These are phyloP conservation scores for Platyura marginata DNA, from an alignment of 1,140 invertebrate genomes.

Conservation along the genomic window DNA sequence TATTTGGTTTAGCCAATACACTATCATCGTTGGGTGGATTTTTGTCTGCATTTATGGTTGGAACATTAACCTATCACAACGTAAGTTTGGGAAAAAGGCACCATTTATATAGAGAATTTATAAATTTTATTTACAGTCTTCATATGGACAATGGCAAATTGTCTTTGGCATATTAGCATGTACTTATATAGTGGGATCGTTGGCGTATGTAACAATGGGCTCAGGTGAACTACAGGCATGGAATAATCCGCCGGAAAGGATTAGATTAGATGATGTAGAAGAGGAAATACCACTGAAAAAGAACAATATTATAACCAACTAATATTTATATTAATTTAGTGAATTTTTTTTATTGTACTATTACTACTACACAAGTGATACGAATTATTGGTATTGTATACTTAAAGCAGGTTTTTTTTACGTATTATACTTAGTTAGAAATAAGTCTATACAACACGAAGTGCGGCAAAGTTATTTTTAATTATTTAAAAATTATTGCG, in stretches of 20 bases:
- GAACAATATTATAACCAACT: neutral
- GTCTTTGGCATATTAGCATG: conserved; percentile 66
- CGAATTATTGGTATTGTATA: too few species aligned
- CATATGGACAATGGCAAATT: conserved; percentile 58
- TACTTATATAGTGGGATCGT: conserved; percentile 48
- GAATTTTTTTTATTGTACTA: too few species aligned
- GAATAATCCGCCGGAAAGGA: conserved; percentile 22
- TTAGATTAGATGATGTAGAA: conserved; percentile 12
- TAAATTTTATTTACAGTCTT: conserved; percentile 34
- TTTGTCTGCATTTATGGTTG: conserved; percentile 69
- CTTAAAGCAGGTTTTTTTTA: too few species aligned
- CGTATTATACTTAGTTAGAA: too few species aligned
- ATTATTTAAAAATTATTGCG: too few species aligned
- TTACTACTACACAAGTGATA: too few species aligned
- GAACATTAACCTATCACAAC: conserved; percentile 53
- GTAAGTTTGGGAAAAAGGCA: too few species aligned
- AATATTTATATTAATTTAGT: too few species aligned
- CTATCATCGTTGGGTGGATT: conserved; percentile 76
- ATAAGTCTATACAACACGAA: too few species aligned
- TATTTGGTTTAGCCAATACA: conserved; percentile 82
- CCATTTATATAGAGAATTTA: too few species aligned
- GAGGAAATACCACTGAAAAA: conserved; percentile 19
- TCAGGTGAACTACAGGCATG: conserved; percentile 44
- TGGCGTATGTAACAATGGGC: conserved; percentile 48
- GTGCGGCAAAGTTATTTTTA: too few species aligned